Base-by-base conservation (phyloP, 2,797 vertebrate genomes). In the Moxostoma hubbsi region DNA sequence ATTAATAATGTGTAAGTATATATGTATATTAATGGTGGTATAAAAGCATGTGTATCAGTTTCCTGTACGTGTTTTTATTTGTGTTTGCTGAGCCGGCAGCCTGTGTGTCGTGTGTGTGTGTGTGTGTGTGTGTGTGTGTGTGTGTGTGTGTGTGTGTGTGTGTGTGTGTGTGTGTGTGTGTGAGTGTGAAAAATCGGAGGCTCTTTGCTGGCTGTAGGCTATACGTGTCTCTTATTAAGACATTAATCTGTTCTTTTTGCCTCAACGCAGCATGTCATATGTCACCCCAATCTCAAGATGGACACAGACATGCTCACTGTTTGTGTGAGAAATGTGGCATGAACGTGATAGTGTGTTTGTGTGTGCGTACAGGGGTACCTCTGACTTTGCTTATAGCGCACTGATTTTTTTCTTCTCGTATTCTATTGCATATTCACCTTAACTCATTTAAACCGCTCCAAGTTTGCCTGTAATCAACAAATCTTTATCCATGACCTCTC, bases 251-350 rank as follows among this genome's bases (percentile, higher is more conserved):
- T 75, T 9, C 15, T 4, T 9, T 63, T 64, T 65, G 51, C 61
- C 64, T 79, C 45, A 58, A 79, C 18, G 8, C 77, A 70, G 66
- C 36, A 57, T 71, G 81, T 74, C 77, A 79, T 64, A 51, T 73
- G 68, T 79, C 77, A 68, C 46, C 57, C 13, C 13, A 57, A 50
- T 78, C 43, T 79, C 67, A 83, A 84, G 89, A 84, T 87, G 86
- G 84, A 88, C 73, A 67, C 46, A 80, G 83, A 85, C 78, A 79
- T 18, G 55, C 73, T 86, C 80, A 65, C 24, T 54, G 51, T 59
- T 15, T 70, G 18, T 63, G 58, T 53, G 57, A 51, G 66, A 62
- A 43, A 47, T 24, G 69, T 3, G 15, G 36, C 15, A 13, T 9
- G 49, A 64, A 24, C 7, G 7, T 46, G n/a, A 46, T 50, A 24